These are phyloP conservation scores for Tragopan temminckii DNA, from an alignment of 2,797 vertebrate species.

Conservation along the genomic window DNA sequence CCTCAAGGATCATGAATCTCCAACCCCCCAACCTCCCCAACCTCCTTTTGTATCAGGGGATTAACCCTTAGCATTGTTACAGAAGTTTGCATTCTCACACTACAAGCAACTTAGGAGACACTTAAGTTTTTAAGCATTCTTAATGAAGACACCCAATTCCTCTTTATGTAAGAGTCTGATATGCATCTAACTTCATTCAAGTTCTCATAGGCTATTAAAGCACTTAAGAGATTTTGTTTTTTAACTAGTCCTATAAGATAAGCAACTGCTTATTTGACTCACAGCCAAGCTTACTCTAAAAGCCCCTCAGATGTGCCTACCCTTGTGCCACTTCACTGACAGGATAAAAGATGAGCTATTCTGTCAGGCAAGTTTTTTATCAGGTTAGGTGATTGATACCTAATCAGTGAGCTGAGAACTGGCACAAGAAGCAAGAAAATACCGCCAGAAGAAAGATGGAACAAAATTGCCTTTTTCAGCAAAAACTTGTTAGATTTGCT, in stretches of 20 bases:
- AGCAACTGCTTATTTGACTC: not conserved
- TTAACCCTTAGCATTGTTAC: not conserved
- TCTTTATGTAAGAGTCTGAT: not conserved
- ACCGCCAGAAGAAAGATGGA: not conserved
- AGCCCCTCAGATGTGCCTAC: not conserved
- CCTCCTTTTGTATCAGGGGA: not conserved
- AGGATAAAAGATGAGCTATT: not conserved
- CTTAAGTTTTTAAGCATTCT: not conserved
- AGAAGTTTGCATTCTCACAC: not conserved
- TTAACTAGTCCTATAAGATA: not conserved
- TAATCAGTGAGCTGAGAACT: constrained; percentile 1
- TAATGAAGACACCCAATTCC: not conserved
- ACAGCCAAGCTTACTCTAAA: not conserved
- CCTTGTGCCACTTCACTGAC: not conserved
- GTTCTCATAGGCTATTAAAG: not conserved
- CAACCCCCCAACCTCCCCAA: too few species aligned
- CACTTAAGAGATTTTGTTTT: not conserved
- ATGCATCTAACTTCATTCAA: not conserved
- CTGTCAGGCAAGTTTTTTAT: not conserved
- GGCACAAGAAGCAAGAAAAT: not conserved
- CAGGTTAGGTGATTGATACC: not conserved
- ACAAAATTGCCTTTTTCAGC: not conserved
- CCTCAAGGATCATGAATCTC: too few species aligned
- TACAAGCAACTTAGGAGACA: not conserved
- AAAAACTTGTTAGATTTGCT: not conserved